Conservation (phyloP, 2,113 vertebrate species). For the Nothobranchius kuhntae region DNA sequence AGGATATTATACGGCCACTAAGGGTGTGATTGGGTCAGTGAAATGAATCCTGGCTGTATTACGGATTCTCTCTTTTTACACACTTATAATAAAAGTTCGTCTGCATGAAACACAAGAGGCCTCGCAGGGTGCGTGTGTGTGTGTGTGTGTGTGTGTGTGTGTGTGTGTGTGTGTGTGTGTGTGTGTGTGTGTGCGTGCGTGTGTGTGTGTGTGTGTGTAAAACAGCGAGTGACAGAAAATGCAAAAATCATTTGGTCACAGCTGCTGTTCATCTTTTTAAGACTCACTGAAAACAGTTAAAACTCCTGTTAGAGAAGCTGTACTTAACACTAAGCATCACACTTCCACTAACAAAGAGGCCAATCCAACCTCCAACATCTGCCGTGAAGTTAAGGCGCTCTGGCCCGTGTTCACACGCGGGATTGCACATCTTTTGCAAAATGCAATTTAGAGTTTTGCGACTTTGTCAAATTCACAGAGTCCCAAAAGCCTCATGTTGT, state of each 20-base stretch:
- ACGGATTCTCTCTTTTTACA: slow-evolving; percentile 11
- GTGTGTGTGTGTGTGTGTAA: too few species aligned
- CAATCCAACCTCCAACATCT: slow-evolving; percentile 19
- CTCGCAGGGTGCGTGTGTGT: not conserved
- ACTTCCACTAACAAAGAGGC: slow-evolving; percentile 24
- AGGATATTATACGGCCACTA: slow-evolving; percentile 71
- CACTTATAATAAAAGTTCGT: slow-evolving; percentile 42
- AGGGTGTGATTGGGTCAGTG: slow-evolving; percentile 33
- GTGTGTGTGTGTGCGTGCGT: not conserved
- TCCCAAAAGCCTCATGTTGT: too few species aligned
- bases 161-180: too few species aligned
- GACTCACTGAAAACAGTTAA: slow-evolving; percentile 1
- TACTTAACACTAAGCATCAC: slow-evolving; percentile 5
- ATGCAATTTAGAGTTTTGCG: too few species aligned
- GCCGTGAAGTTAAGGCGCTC: not conserved
- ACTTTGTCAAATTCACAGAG: too few species aligned
- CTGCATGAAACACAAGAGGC: slow-evolving; percentile 25
- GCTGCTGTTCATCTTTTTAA: slow-evolving; percentile 1
- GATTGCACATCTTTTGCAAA: too few species aligned
- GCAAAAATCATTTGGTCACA: slow-evolving; percentile 17
- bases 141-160: too few species aligned
- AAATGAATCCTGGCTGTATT: slow-evolving; percentile 40
- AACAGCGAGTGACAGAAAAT: too few species aligned
- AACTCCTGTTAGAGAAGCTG: slow-evolving; percentile 13
- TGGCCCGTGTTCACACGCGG: too few species aligned